Base-by-base conservation (phyloP, 2,797 vertebrate species). In the Alouatta caraya region DNA sequence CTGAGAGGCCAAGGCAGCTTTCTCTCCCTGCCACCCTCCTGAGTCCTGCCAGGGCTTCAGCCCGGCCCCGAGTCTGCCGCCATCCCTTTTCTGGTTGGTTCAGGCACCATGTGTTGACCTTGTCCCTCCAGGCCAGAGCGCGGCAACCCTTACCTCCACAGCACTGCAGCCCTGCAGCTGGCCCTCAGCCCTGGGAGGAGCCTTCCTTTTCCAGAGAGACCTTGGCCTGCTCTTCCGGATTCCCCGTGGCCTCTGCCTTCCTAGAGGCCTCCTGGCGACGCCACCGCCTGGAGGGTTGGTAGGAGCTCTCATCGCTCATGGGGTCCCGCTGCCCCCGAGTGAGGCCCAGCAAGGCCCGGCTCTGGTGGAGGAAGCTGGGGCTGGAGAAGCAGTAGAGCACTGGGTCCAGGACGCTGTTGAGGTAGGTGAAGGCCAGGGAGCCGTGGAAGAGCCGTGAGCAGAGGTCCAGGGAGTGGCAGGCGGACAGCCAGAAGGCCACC, bases 361-460 rank as follows among this genome's bases (percentile, higher is more conserved):
- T 72, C 82, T 81, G 82, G 78, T 14, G 26, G 97, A 98, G 98
- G 90, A 99, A 97, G n/a, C 3, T 6, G 1, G 98, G 93, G 81
- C 97, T 99, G 96, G 98, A 99, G 97, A 99, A 98, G 95, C 98
- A 99, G 97, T 98, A 98, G 13, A 98, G 83, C 42, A 98, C 46
- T 0, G 97, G 99, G 94, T 99, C 98, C 96, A 99, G 92, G 39
- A 92, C 48, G 7, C 98, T 98, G 94, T 99, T 99, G 96, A 99
- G 97, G 76, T 99, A 99, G 26, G 98, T 99, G 85, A 99, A 93
- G 86, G 97, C 96, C 79, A 99, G 44, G 87, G 97, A 98, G 94
- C 98, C 73, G 55, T 97, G 98, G 82, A 99, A 99, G 5, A 94
- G 91, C 0, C 4, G n/a, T 52, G 98, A 19, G 42, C 67, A 90